phyloP scores from a whole-genome alignment of 2,888 invertebrate genomes.

The Dolichomitus sp. region DNA sequence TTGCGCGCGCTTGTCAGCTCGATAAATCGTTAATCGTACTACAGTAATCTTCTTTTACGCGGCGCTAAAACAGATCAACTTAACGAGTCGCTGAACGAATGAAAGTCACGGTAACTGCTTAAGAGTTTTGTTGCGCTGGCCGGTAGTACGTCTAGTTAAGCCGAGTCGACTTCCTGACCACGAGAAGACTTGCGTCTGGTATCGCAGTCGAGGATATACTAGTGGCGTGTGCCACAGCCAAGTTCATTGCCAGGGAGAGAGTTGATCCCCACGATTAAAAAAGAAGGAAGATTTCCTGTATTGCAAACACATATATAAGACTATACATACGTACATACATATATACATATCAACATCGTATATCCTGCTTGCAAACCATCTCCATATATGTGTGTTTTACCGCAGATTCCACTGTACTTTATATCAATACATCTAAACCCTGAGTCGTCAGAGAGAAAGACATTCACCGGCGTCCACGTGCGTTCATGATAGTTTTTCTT shows the following conservation, averaged over 20 bases:
- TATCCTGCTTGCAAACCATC: not conserved
- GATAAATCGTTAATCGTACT: constrained; percentile 10
- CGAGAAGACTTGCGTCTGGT: constrained; percentile 74
- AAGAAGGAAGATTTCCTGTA: constrained; percentile 68
- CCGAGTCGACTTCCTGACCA: not conserved
- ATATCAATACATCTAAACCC: not conserved
- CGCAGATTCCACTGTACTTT: not conserved
- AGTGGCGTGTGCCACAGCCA: constrained; percentile 74
- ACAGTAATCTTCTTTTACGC: constrained; percentile 8
- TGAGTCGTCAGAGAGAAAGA: not conserved
- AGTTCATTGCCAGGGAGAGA: constrained; percentile 85
- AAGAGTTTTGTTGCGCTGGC: not conserved
- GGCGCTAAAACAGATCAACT: not conserved
- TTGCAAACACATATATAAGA: constrained; percentile 7
- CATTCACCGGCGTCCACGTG: constrained; percentile 35
- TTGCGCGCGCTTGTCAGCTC: constrained; percentile 50
- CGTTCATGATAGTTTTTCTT: constrained; percentile 19
- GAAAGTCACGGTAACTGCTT: constrained; percentile 6
- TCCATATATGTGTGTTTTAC: not conserved
- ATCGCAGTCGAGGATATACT: constrained; percentile 82
- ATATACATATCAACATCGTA: not conserved
- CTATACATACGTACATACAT: not conserved
- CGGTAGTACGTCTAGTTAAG: not conserved
- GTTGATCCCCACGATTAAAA: constrained; percentile 77
- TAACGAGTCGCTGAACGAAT: not conserved